phyloP scores from a whole-genome alignment of 1,140 invertebrate species.

The Eriocheir sinensis region DNA sequence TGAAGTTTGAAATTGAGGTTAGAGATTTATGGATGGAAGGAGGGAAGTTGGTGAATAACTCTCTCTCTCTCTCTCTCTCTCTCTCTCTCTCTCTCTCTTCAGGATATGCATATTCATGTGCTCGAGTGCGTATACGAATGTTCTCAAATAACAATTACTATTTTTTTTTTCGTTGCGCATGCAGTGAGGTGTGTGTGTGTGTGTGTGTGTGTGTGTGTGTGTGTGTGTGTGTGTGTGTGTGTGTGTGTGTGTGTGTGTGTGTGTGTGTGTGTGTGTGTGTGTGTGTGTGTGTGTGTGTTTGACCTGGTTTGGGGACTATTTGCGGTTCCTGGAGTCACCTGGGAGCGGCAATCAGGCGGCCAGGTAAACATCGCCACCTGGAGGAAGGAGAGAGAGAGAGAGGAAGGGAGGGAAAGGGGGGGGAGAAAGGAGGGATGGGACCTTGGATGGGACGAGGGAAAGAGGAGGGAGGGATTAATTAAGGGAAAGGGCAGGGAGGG shows the following conservation, averaged over 20 bases:
- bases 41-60: too few species aligned
- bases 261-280: conserved; percentile 22
- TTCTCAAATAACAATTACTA: too few species aligned
- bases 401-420: too few species aligned
- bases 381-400: not conserved
- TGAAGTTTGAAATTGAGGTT: too few species aligned
- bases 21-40: too few species aligned
- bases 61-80: too few species aligned
- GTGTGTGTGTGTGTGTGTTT: not conserved
- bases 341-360: not conserved
- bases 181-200: conserved; percentile 4
- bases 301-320: not conserved
- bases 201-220: conserved; percentile 4
- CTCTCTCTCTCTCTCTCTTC: too few species aligned
- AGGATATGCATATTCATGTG: too few species aligned
- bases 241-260: conserved; percentile 22
- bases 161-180: too few species aligned
- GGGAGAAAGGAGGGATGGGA: not conserved
- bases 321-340: conserved; percentile 6
- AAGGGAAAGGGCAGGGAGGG: not conserved
- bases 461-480: not conserved
- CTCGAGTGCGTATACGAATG: too few species aligned
- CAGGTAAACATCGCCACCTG: conserved; percentile 1
- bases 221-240: conserved; percentile 22
- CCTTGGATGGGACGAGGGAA: not conserved